Percentiles rank a stretch among this genome's conserved stretches.
Conservation (phyloP, 2,797 vertebrate species). For the Spinus olivaceus region DNA sequence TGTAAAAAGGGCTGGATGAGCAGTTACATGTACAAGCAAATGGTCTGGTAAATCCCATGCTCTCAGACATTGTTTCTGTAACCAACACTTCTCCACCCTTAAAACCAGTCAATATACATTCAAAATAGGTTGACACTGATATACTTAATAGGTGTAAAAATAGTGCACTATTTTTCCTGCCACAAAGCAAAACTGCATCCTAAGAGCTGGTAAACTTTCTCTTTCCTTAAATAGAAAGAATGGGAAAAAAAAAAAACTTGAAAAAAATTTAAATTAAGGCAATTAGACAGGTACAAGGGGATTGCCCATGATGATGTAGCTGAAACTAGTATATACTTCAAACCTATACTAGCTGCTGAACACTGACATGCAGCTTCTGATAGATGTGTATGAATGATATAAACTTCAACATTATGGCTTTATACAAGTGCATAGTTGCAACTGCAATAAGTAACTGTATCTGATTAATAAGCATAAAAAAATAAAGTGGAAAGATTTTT, state of each 20-base stretch:
- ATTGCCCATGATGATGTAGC: conserved; percentile 63
- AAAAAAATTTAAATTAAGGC: conserved; percentile 81
- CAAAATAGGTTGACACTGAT: conserved; percentile 77
- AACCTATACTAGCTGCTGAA: conserved; percentile 64
- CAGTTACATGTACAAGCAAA: conserved; percentile 55
- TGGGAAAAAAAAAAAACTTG: conserved; percentile 51
- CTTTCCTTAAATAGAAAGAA: conserved; percentile 70
- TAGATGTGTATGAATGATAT: conserved; percentile 44
- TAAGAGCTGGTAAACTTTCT: conserved; percentile 74
- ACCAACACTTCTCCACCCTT: conserved; percentile 57
- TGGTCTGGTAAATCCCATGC: conserved; percentile 60
- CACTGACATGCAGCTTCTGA: conserved; percentile 73
- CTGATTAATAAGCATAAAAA: conserved; percentile 77
- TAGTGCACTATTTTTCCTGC: conserved; percentile 76
- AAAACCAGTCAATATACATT: conserved; percentile 81
- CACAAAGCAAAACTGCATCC: conserved; percentile 74
- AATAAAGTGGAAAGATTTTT: conserved; percentile 76
- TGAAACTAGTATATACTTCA: conserved; percentile 63
- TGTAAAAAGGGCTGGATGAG: conserved; percentile 52
- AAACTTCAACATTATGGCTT: conserved; percentile 76
- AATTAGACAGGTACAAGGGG: conserved; percentile 71
- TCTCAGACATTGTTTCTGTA: conserved; percentile 56
- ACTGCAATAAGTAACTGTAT: conserved; percentile 72
- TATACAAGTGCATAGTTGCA: conserved; percentile 81
- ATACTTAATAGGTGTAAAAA: conserved; percentile 76